A percentile compares a stretch with the other conserved stretches of the same genome.
phyloP scores from a whole-genome alignment of 2,888 invertebrate genomes.

The Eristalis arbustorum region DNA sequence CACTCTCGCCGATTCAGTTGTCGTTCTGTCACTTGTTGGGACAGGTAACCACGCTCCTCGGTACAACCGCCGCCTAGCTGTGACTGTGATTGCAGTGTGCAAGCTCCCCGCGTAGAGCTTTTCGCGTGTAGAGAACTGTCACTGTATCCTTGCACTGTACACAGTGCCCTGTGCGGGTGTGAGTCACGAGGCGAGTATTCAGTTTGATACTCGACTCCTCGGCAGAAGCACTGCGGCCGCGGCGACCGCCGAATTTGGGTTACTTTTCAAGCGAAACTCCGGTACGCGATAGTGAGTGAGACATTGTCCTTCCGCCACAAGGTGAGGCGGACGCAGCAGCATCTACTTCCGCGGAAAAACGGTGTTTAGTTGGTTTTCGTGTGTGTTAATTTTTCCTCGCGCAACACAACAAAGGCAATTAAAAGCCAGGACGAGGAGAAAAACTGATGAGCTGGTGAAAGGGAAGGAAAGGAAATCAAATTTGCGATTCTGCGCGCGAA shows the following conservation, averaged over 20 bases:
- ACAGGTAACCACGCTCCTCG: constrained; percentile 6
- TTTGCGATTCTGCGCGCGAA: constrained; percentile 65
- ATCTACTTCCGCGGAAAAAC: neutral
- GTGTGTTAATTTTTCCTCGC: neutral
- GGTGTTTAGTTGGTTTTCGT: neutral
- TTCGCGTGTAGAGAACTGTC: constrained; percentile 22
- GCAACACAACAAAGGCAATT: constrained; percentile 2
- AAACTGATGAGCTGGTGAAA: constrained; percentile 29
- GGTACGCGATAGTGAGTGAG: neutral
- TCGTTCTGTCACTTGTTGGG: constrained; percentile 33
- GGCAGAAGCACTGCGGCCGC: constrained; percentile 7
- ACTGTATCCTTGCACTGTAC: constrained; percentile 45
- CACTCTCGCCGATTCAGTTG: constrained; percentile 47
- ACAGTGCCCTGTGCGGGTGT: neutral
- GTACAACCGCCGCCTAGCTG: neutral
- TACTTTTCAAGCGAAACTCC: neutral
- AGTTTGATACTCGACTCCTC: constrained; percentile 18
- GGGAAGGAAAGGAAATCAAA: constrained; percentile 52
- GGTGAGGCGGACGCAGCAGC: neutral
- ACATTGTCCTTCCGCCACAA: neutral
- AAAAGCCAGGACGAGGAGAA: neutral
- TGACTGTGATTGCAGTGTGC: constrained; percentile 26
- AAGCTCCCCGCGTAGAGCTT: constrained; percentile 53
- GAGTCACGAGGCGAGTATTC: constrained; percentile 26
- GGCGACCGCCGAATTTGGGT: neutral